Conservation (phyloP, 2,113 vertebrate species). For the Garra rufa region DNA sequence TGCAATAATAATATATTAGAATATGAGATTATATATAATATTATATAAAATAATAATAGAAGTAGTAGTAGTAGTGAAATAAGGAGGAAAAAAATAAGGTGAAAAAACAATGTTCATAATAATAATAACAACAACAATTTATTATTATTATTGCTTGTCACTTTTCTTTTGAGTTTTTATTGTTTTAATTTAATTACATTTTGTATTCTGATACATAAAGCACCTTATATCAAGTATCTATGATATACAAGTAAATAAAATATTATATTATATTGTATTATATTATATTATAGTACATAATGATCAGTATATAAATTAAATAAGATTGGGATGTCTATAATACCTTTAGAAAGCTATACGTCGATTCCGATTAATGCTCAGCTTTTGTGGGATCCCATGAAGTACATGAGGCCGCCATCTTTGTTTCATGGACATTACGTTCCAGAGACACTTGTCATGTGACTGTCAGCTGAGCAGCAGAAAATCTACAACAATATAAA, state of each 20-base stretch:
- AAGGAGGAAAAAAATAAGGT: background rate
- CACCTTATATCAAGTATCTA: background rate
- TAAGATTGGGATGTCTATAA: background rate
- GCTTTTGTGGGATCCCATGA: background rate
- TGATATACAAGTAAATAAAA: background rate
- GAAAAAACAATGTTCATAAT: background rate
- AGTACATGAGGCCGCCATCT: background rate
- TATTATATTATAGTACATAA: too few species aligned
- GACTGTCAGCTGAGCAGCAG: background rate
- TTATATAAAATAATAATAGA: background rate
- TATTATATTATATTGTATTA: background rate
- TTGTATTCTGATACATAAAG: background rate
- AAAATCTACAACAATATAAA: conserved; percentile 7
- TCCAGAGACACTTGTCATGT: background rate
- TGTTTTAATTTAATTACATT: background rate
- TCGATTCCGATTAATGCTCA: background rate
- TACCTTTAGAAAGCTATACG: background rate
- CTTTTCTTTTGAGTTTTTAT: background rate
- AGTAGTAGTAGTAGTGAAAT: too few species aligned
- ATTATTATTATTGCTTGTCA: background rate
- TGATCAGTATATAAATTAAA: background rate
- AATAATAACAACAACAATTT: background rate
- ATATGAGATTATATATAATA: background rate
- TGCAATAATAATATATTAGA: background rate
- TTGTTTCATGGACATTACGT: background rate